Conservation (phyloP, 2,797 vertebrate genomes). For the Artibeus lituratus region DNA sequence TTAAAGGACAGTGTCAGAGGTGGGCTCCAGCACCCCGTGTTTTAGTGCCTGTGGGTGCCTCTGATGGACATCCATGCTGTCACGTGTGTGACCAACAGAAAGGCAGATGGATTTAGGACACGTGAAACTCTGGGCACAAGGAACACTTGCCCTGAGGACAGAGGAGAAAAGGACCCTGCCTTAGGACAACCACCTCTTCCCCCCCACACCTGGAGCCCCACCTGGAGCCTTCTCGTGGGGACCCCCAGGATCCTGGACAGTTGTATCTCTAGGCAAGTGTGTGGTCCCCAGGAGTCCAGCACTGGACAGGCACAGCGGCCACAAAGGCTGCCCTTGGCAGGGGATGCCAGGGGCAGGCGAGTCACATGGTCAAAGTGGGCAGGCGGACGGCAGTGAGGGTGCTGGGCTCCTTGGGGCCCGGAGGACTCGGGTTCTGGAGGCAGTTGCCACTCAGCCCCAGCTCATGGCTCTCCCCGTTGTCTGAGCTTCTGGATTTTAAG, state of each 20-base stretch:
- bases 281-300: background rate
- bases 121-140: background rate
- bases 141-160: background rate
- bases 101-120: background rate
- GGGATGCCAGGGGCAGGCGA: fast-evolving
- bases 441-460: background rate
- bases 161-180: background rate
- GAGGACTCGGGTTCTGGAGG: background rate
- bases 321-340: background rate
- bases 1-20: background rate
- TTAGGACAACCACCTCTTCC: background rate
- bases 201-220: background rate
- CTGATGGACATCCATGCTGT: background rate
- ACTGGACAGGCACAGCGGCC: background rate
- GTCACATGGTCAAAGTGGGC: background rate
- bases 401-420: fast-evolving
- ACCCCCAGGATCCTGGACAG: background rate
- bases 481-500: background rate
- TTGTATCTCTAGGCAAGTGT: background rate
- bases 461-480: background rate
- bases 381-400: fast-evolving
- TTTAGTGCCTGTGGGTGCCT: background rate
- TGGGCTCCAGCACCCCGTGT: background rate
- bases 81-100: background rate
- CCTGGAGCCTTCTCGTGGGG: background rate